A percentile compares a stretch with the other conserved stretches of the same genome.
Evolutionary conservation across 2,113 vertebrate genomes (phyloP).

Genomic region (Empidonax traillii): DNA sequence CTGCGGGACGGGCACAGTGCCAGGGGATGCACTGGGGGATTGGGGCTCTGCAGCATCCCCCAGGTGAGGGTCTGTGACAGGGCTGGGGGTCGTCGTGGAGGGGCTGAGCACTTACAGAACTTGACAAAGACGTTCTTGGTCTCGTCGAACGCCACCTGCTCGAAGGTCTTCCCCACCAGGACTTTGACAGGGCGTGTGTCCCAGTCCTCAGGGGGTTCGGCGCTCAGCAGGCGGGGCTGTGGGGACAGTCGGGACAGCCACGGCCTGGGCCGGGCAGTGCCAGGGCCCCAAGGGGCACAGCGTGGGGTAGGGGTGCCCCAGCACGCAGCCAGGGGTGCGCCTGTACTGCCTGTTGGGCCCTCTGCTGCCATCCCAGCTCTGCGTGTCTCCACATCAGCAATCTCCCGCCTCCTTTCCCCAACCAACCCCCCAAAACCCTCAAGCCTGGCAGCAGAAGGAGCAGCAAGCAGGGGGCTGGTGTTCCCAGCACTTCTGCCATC

Average conservation of each 20-base stretch:
- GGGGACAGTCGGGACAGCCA: not conserved
- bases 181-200: slow-evolving; percentile 83
- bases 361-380: not conserved
- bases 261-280: not conserved
- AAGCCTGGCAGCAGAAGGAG: not conserved
- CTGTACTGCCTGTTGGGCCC: not conserved
- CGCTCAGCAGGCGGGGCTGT: slow-evolving; percentile 81
- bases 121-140: slow-evolving; percentile 93
- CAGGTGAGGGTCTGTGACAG: accelerated
- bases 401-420: not conserved
- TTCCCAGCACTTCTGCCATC: not conserved
- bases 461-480: not conserved
- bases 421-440: not conserved
- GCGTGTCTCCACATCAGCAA: accelerated
- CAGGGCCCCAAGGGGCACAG: not conserved
- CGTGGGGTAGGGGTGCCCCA: accelerated
- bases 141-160: slow-evolving; percentile 85
- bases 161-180: slow-evolving; percentile 92
- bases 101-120: slow-evolving; percentile 86
- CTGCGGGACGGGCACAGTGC: not conserved
- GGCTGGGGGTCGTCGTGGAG: accelerated
- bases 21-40: accelerated
- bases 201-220: slow-evolving; percentile 89
- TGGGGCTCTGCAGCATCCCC: accelerated
- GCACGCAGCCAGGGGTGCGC: not conserved